phyloP scores from a whole-genome alignment of 2,888 invertebrate genomes.

The Ernsta delagoae region DNA sequence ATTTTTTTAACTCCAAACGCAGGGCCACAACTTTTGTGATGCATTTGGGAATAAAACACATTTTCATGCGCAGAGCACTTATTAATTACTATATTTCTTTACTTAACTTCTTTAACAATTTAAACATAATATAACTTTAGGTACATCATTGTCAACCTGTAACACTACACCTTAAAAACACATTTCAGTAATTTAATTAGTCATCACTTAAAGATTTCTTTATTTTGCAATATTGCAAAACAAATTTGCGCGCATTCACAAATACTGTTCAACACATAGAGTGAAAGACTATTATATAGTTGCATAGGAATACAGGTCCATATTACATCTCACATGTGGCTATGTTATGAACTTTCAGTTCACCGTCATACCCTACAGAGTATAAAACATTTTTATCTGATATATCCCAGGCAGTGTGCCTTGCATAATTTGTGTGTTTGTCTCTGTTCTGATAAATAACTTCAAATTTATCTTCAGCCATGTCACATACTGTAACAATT shows the following conservation, averaged over 20 bases:
- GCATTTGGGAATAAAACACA: neutral
- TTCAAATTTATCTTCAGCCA: constrained; percentile 51
- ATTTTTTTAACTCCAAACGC: no score
- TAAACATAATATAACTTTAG: no score
- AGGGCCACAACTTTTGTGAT: neutral
- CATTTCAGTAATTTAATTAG: no score
- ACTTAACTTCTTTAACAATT: no score
- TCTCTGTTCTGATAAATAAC: constrained; percentile 64
- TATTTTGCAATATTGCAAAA: neutral
- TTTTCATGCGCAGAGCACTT: neutral
- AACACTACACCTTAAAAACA: no score
- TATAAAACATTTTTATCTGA: constrained; percentile 65
- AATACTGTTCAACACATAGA: neutral
- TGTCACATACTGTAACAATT: constrained; percentile 68
- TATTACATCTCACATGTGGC: constrained; percentile 38
- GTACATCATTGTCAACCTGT: neutral
- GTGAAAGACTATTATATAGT: neutral
- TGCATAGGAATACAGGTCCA: neutral
- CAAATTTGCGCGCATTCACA: neutral
- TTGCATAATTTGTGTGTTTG: constrained; percentile 76
- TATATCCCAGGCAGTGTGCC: constrained; percentile 82
- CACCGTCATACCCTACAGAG: constrained; percentile 85
- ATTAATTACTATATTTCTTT: neutral
- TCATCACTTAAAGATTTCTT: no score
- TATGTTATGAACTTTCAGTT: constrained; percentile 67